Conservation (phyloP, 2,888 invertebrate genomes). For the Baronia brevicornis region DNA sequence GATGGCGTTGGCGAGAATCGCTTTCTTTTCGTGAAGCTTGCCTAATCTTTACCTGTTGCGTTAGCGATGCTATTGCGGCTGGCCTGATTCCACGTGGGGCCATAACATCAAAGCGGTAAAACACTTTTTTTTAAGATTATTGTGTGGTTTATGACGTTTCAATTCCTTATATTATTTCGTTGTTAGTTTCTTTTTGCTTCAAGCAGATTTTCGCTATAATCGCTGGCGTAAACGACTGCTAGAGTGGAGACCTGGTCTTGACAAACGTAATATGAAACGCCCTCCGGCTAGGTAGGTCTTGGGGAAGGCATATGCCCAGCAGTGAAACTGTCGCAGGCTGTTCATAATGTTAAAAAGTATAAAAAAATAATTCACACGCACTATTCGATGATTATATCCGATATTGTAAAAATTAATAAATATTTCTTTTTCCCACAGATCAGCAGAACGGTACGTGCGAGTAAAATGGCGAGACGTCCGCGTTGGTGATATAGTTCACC, state of each 20-base stretch:
- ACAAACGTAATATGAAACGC: too few species aligned
- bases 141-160: neutral
- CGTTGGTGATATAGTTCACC: conserved; percentile 95
- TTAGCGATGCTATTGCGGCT: neutral
- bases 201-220: too few species aligned
- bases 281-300: too few species aligned
- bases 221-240: too few species aligned
- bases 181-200: neutral
- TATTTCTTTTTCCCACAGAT: conserved; percentile 67
- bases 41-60: conserved; percentile 21
- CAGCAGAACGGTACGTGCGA: conserved; percentile 87
- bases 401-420: conserved; percentile 2
- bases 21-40: conserved; percentile 23
- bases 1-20: conserved; percentile 13
- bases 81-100: neutral
- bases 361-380: neutral
- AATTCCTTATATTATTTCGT: too few species aligned
- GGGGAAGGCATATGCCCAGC: too few species aligned
- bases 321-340: neutral
- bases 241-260: too few species aligned
- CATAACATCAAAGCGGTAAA: conserved; percentile 2
- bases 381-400: neutral
- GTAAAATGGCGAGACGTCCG: conserved; percentile 92
- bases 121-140: neutral
- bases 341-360: neutral